Evolutionary conservation across 2,797 vertebrate species (phyloP), one percentile per base, ranked within the genome.

Genomic region (Oreortyx pictus): DNA sequence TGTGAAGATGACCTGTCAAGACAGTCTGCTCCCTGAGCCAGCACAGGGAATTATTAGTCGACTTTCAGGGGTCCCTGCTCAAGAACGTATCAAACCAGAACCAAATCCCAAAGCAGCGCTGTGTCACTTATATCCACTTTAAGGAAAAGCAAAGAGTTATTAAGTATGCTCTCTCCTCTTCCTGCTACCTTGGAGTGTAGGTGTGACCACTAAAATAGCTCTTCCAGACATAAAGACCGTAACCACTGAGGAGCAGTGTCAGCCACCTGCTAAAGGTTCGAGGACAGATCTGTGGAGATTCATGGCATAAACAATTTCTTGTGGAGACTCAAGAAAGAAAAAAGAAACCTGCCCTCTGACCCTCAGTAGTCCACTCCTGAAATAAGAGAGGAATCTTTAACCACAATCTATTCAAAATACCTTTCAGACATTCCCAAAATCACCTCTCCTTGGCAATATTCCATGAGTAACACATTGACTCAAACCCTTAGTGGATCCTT

Each of bases 161-260:
- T 39, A 39, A 27, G 23, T 11, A 18, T 27, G 13, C 6, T 65
- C 13, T 65, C 17, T 67, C 16, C 18, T 22, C 31, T 82, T 79
- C 24, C 24, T 13, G 2, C 29, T 29, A 3, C 19, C 14, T 57
- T 47, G 37, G 33, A 44, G 31, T 7, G 62, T 81, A 77, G 23
- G 23, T 50, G 72, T 65, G 62, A 68, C 5, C 23, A 14, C 65
- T 23, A 57, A 43, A 20, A 72, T n/a, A 66, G 22, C 22, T 80
- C 11, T 80, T 77, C 49, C n/a, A 27, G 46, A 47, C 37, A 4
- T 5, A 16, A 49, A 46, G 47, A n/a, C 54, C 0, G 0, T 43
- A 62, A 52, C 17, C n/a, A 14, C 44, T 24, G 6, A 72, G 78
- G 43, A 92, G 29, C 1, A 2, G 12, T 31, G 12, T 18, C n/a